Evolutionary conservation across 2,888 invertebrate genomes (phyloP), one percentile per base, ranked within the genome.

Genomic region (Junonia oenone): DNA sequence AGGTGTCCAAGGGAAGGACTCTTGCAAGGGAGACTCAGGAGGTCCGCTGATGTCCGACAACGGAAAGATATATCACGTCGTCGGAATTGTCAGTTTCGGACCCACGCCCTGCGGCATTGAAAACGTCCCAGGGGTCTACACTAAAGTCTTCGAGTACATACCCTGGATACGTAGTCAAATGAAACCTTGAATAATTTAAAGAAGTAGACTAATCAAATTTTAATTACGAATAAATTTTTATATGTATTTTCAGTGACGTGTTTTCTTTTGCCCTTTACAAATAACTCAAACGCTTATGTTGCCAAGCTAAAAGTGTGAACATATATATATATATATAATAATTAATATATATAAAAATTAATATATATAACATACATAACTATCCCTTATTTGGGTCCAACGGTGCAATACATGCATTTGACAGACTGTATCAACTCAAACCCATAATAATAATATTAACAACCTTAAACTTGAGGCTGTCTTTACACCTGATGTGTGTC

Each of bases 1-100:
- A 0, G 93, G 93, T 0, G 78, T 79, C 43, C 72, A 67, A 14
- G 91, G 90, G 1, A 86, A 87, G 63, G 93, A 93, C 72, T 91
- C 93, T 0, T 94, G 93, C 66, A 75, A 84, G 37, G 93, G 93
- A 0, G 93, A 93, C 67, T 92, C 92, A 29, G 94, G 94, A 0
- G 94, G 94, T 0, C 93, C 94, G 0, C 79, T 94, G 2, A 93
- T 93, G 90, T 72, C 71, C 9, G 71, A 81, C 6, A 75, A 72
- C 17, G 68, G 64, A 4, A 67, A 67, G 6, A 61, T 54, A 0
- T 73, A 72, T 15, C 83, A 83, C 38, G 68, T 74, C 0, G 57
- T 73, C 0, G 94, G 94, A 0, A 76, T 94, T 2, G 93, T 93
- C 11, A 94, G 93, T 9, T 93, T 92, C 64, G 94, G 94, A 0